A percentile compares a stretch with the other conserved stretches of the same genome.
phyloP scores from a whole-genome alignment of 2,888 invertebrate genomes.

The Nephrotoma appendiculata region DNA sequence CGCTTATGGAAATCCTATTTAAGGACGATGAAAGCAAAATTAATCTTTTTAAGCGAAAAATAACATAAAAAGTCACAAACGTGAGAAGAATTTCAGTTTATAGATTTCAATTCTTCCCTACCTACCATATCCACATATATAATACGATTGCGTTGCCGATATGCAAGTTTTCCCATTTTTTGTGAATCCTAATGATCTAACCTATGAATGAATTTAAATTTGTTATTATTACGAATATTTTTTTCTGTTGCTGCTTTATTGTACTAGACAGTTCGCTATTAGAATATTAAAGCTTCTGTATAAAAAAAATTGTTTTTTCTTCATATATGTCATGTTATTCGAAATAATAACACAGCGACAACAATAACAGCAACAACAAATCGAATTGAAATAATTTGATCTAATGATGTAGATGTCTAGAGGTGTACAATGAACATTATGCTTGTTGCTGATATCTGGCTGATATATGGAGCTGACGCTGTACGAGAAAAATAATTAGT shows the following conservation, averaged over 20 bases:
- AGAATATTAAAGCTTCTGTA: neutral
- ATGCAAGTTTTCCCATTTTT: neutral
- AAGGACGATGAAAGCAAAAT: neutral
- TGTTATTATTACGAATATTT: neutral
- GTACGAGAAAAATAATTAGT: neutral
- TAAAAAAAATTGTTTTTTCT: neutral
- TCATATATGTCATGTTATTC: neutral
- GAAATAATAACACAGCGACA: neutral
- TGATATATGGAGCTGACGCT: neutral
- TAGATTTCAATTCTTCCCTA: neutral
- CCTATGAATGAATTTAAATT: neutral
- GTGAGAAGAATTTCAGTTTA: neutral
- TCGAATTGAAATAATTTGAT: neutral
- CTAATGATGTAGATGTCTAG: neutral
- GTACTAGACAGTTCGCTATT: neutral
- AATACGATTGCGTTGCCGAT: neutral
- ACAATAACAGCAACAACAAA: neutral
- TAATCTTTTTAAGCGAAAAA: neutral
- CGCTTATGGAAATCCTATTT: neutral
- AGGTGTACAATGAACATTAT: neutral
- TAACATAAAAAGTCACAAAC: neutral
- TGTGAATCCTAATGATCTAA: neutral
- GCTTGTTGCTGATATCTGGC: neutral
- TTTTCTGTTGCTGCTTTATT: neutral
- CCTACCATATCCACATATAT: neutral